Percentiles rank a stretch among this genome's conserved stretches.
Evolutionary conservation across 92 coral and sea anemone genomes (phyloP).

Genomic region (Zoanthus solanderi): DNA sequence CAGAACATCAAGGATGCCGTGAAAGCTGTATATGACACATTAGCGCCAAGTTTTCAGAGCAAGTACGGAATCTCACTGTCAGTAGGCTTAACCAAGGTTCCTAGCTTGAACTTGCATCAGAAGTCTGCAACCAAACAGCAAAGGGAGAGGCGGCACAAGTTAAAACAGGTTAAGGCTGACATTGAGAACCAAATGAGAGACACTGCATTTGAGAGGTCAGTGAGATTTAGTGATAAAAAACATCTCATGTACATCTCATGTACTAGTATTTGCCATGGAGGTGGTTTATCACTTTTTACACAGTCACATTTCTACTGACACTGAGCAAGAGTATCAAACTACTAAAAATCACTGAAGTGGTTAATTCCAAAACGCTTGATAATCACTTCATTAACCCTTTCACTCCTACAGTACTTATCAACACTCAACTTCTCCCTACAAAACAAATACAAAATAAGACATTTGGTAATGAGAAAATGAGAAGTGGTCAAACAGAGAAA

Average conservation of each 20-base stretch:
- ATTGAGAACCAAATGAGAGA: conserved; percentile 2
- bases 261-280: neutral
- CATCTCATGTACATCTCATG: no score
- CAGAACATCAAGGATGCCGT: conserved; percentile 47
- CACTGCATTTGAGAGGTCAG: conserved; percentile 8
- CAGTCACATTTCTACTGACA: no score
- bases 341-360: no score
- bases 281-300: neutral
- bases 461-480: no score
- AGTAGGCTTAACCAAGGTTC: conserved; percentile 38
- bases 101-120: conserved; percentile 34
- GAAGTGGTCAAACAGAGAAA: no score
- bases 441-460: no score
- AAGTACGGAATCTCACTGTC: conserved; percentile 9
- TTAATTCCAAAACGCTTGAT: no score
- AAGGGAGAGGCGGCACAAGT: neutral
- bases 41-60: conserved; percentile 21
- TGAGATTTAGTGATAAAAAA: neutral
- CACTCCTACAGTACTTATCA: no score
- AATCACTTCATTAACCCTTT: no score
- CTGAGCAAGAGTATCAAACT: no score
- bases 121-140: neutral
- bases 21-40: conserved; percentile 41
- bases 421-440: no score
- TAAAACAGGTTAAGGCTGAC: neutral